A percentile compares a stretch with the other conserved stretches of the same genome.
Evolutionary conservation across 2,113 vertebrate genomes (phyloP).

Genomic region (Scortum barcoo): DNA sequence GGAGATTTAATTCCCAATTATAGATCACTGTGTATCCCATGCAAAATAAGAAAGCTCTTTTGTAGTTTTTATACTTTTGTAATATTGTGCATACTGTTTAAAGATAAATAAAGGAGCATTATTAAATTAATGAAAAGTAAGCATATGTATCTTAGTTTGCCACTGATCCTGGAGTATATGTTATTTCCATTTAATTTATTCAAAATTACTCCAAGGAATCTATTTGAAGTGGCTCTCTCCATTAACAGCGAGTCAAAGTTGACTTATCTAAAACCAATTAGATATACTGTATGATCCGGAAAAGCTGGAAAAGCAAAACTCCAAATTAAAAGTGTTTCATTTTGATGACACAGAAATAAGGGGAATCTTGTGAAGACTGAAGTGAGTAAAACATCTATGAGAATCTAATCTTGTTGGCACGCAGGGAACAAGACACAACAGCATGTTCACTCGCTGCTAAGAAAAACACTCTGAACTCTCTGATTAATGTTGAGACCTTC

Average conservation of each 20-base stretch:
- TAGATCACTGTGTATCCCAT: neutral
- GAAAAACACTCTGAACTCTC: conserved; percentile 31
- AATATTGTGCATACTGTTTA: neutral
- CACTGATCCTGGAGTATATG: neutral
- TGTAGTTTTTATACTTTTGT: neutral
- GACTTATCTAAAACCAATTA: too few relatives aligned
- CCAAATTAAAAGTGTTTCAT: neutral
- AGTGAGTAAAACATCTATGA: neutral
- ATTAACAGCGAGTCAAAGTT: too few relatives aligned
- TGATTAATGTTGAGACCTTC: conserved; percentile 21
- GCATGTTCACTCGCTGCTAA: conserved; percentile 1
- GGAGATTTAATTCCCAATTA: neutral
- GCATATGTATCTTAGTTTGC: neutral
- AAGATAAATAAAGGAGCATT: neutral
- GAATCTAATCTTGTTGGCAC: neutral
- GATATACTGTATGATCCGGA: too few relatives aligned
- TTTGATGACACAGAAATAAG: neutral
- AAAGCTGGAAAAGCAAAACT: too few relatives aligned
- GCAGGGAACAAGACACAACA: neutral
- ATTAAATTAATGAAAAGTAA: neutral
- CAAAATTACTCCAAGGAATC: neutral
- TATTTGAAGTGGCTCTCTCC: neutral
- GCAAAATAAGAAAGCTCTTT: neutral
- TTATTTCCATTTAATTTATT: neutral
- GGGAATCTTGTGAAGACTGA: neutral